A percentile compares a stretch with the other conserved stretches of the same genome.
These are phyloP conservation scores for Drosophila tani DNA, from an alignment of 1,140 invertebrate species.

Conservation along the genomic window DNA sequence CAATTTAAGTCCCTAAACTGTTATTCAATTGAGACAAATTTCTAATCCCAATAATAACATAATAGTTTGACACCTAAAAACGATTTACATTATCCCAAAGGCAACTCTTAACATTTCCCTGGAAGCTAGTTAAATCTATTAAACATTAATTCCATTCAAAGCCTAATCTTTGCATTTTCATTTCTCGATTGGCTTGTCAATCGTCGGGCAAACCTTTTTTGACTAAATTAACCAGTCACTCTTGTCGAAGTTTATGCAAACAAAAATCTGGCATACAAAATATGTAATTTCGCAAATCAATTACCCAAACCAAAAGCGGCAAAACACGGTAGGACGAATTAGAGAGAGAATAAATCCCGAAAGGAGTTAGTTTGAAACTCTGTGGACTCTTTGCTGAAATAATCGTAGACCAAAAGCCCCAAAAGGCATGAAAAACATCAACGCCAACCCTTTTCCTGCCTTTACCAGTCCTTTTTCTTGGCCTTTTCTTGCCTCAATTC, in stretches of 20 bases:
- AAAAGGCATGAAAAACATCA: conserved; percentile 13
- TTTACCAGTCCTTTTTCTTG: conserved; percentile 19
- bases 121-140: conserved; percentile 2
- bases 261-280: conserved; percentile 34
- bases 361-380: conserved; percentile 27
- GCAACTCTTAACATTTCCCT: neutral
- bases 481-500: conserved; percentile 28
- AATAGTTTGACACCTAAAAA: conserved; percentile 14
- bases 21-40: neutral
- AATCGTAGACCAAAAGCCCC: conserved; percentile 23
- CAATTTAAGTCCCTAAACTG: too few relatives aligned
- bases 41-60: neutral
- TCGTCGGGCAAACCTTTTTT: conserved; percentile 12
- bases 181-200: conserved; percentile 18
- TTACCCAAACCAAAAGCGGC: conserved; percentile 40
- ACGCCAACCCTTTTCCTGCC: conserved; percentile 23
- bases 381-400: conserved; percentile 10
- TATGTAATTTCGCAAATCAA: conserved; percentile 52
- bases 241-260: conserved; percentile 7
- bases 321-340: neutral
- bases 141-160: conserved; percentile 16
- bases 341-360: conserved; percentile 8
- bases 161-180: neutral
- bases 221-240: conserved; percentile 39
- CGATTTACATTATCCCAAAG: conserved; percentile 2